phyloP scores from a whole-genome alignment of 1,140 invertebrate genomes.

The Trichonephila clavipes region DNA sequence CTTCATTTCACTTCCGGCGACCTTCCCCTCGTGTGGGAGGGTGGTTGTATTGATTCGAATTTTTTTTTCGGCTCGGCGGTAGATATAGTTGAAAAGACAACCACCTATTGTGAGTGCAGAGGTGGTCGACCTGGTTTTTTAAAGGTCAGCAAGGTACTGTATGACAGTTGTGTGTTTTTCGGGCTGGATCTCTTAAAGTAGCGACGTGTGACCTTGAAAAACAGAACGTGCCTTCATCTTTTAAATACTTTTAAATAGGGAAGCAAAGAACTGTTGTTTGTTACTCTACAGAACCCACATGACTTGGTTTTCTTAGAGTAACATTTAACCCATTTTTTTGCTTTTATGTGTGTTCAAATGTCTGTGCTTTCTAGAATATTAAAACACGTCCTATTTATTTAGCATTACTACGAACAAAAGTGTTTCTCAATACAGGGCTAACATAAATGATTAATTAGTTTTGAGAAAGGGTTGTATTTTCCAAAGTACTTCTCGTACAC shows the following conservation, averaged over 20 bases:
- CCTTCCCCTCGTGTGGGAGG: constrained; percentile 21
- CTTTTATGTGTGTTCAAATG: too few species aligned
- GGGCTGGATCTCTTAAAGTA: not conserved
- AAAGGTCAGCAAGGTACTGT: not conserved
- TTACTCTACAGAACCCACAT: not conserved
- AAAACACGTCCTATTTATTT: too few species aligned
- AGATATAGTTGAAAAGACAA: not conserved
- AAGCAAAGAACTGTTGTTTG: not conserved
- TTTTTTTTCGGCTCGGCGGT: not conserved
- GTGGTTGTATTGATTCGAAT: not conserved
- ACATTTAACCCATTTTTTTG: too few species aligned
- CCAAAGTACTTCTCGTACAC: too few species aligned
- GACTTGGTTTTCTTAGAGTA: too few species aligned
- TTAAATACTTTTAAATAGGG: not conserved
- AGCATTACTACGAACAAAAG: too few species aligned
- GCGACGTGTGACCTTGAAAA: not conserved
- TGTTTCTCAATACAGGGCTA: too few species aligned
- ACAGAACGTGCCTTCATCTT: not conserved
- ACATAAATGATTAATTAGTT: too few species aligned
- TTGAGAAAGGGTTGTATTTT: too few species aligned
- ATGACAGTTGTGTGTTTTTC: not conserved
- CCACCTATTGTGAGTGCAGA: not conserved
- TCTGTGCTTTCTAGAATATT: too few species aligned
- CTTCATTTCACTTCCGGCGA: constrained; percentile 29
- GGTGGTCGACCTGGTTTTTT: constrained; percentile 10